phyloP scores from a whole-genome alignment of 2,797 vertebrate genomes.

The Nyctibius grandis region DNA sequence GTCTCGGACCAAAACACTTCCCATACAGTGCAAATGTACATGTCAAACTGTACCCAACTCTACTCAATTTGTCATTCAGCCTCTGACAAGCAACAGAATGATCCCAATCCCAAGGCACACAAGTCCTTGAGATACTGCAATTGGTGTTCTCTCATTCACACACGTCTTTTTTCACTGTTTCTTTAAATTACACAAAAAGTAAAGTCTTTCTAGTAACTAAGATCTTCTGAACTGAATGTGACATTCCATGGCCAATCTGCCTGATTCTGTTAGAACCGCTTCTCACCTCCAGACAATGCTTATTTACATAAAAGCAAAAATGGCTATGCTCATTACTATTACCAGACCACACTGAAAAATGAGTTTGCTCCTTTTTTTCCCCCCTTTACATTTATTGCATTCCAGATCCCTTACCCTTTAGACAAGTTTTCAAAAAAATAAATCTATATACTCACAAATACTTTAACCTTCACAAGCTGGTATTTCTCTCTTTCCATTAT shows the following conservation, averaged over 20 bases:
- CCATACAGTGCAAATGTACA: neutral
- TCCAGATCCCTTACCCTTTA: neutral
- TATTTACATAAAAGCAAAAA: neutral
- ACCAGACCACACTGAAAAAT: neutral
- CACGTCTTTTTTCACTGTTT: fast-evolving
- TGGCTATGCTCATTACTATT: neutral
- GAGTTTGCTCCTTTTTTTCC: neutral
- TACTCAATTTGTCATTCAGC: neutral
- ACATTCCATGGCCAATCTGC: neutral
- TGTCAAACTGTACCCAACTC: neutral
- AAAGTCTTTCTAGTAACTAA: neutral
- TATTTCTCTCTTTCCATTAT: neutral
- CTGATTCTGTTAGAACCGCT: neutral
- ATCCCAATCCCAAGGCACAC: neutral
- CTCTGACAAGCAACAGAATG: neutral
- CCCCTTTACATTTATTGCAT: neutral
- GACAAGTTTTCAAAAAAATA: neutral
- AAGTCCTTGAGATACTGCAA: neutral
- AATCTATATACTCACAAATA: neutral
- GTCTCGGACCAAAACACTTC: neutral
- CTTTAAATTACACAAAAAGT: neutral
- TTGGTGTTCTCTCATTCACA: neutral
- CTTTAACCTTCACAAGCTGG: neutral
- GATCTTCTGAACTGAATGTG: neutral
- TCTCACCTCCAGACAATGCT: neutral